A percentile compares a stretch with the other conserved stretches of the same genome.
Evolutionary conservation across 2,888 invertebrate genomes (phyloP).

Genomic region (Diadegma fenestrale): DNA sequence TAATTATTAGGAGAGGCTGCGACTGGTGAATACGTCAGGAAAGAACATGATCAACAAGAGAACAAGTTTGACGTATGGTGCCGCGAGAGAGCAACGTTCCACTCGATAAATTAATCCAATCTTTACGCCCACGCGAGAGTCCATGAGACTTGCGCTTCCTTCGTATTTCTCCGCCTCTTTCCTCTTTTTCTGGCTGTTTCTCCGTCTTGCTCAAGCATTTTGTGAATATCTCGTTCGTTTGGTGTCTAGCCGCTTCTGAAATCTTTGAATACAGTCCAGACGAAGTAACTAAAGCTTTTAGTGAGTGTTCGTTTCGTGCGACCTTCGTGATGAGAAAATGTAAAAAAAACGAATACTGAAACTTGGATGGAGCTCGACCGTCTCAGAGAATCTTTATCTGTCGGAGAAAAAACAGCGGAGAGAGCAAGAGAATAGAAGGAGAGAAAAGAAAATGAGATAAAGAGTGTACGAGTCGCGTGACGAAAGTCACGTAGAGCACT

Average conservation of each 20-base stretch:
- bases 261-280: slow-evolving; percentile 42
- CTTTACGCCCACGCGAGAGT: slow-evolving; percentile 66
- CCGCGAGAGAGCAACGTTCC: slow-evolving; percentile 66
- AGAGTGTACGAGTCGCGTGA: slow-evolving; percentile 36
- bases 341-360: slow-evolving; percentile 3
- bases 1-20: slow-evolving; percentile 9
- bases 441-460: slow-evolving; percentile 30
- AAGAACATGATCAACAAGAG: slow-evolving; percentile 20
- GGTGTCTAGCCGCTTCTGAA: slow-evolving; percentile 20
- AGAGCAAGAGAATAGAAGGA: slow-evolving; percentile 7
- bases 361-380: slow-evolving; percentile 1
- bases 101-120: slow-evolving; percentile 81
- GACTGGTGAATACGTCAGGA: slow-evolving; percentile 2
- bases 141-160: slow-evolving; percentile 43
- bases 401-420: background rate
- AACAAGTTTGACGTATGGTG: slow-evolving; percentile 33
- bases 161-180: slow-evolving; percentile 25
- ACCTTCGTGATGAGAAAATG: slow-evolving; percentile 24
- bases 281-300: slow-evolving; percentile 24
- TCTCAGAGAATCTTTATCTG: slow-evolving; percentile 1
- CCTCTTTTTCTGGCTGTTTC: background rate
- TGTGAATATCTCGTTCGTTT: slow-evolving; percentile 15
- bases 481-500: slow-evolving; percentile 63
- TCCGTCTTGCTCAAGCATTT: slow-evolving; percentile 4
- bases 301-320: slow-evolving; percentile 9